Conservation (phyloP, 2,888 invertebrate genomes). For the Zeuzera pyrina region DNA sequence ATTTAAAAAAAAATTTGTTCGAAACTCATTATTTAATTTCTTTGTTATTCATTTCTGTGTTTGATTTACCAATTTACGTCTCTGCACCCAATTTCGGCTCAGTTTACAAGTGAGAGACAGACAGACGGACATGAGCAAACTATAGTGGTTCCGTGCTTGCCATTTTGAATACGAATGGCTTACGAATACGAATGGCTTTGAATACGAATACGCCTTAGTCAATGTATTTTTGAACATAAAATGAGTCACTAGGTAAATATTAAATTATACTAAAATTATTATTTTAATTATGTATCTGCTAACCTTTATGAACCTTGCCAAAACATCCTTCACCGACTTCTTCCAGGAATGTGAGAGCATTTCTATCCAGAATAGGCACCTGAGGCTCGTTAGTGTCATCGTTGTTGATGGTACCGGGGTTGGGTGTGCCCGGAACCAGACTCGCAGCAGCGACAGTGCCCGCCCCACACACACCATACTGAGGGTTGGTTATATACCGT, state of each 20-base stretch:
- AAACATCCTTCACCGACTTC: constrained; percentile 92
- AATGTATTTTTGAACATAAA: too few relatives aligned
- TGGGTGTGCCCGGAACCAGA: constrained; percentile 21
- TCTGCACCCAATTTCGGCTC: too few relatives aligned
- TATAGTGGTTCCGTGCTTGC: too few relatives aligned
- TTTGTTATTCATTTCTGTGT: too few relatives aligned
- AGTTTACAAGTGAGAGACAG: too few relatives aligned
- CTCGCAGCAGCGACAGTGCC: constrained; percentile 27
- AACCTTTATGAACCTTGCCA: constrained; percentile 91
- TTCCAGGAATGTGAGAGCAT: constrained; percentile 79
- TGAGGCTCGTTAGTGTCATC: constrained; percentile 43
- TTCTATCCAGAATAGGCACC: constrained; percentile 76
- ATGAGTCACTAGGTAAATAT: not conserved
- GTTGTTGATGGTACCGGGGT: constrained; percentile 21
- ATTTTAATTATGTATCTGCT: not conserved
- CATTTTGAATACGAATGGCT: too few relatives aligned
- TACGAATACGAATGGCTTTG: too few relatives aligned
- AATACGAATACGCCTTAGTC: too few relatives aligned
- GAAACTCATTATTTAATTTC: too few relatives aligned
- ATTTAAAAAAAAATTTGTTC: too few relatives aligned
- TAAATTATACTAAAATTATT: not conserved
- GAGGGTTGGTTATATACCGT: constrained; percentile 83
- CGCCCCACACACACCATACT: constrained; percentile 75
- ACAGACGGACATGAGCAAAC: too few relatives aligned
- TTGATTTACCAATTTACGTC: too few relatives aligned